Percentiles rank a stretch among this genome's conserved stretches.
These are phyloP conservation scores for Vanessa tameamea DNA, from an alignment of 1,140 invertebrate species.

Conservation along the genomic window DNA sequence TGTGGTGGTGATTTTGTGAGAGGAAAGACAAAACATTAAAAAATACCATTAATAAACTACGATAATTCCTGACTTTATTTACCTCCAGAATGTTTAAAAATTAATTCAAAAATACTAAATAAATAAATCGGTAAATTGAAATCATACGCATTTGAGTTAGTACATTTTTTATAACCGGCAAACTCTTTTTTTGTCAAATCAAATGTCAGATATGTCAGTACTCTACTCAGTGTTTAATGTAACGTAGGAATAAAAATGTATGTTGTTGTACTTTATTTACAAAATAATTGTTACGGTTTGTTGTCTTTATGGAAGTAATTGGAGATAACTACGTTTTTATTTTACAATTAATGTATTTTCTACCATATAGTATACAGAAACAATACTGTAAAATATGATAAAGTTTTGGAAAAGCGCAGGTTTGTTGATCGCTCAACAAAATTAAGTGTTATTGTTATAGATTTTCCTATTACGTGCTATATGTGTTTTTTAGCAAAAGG, in stretches of 20 bases:
- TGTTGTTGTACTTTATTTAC: conserved; percentile 49
- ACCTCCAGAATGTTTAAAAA: no score
- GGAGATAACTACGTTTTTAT: conserved; percentile 45
- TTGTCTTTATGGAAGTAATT: conserved; percentile 48
- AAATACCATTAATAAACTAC: no score
- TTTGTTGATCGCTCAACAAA: conserved; percentile 32
- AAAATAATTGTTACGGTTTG: conserved; percentile 43
- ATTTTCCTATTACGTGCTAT: not conserved
- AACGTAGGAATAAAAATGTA: conserved; percentile 19
- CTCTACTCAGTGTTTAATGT: conserved; percentile 27
- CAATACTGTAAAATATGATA: conserved; percentile 53
- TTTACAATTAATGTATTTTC: conserved; percentile 30
- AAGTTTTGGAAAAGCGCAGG: conserved; percentile 79
- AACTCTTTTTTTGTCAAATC: conserved; percentile 22
- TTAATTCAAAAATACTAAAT: no score
- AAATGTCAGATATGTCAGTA: conserved; percentile 41
- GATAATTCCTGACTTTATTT: no score
- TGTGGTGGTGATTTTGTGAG: no score
- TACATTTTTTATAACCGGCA: not conserved
- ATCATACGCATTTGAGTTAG: not conserved
- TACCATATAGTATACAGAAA: conserved; percentile 9
- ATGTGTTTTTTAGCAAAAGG: conserved; percentile 64
- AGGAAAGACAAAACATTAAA: no score
- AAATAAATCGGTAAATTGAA: not conserved
- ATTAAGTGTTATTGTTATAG: conserved; percentile 10